phyloP scores from a whole-genome alignment of 2,113 vertebrate genomes.

The Antechinus stuartii region DNA sequence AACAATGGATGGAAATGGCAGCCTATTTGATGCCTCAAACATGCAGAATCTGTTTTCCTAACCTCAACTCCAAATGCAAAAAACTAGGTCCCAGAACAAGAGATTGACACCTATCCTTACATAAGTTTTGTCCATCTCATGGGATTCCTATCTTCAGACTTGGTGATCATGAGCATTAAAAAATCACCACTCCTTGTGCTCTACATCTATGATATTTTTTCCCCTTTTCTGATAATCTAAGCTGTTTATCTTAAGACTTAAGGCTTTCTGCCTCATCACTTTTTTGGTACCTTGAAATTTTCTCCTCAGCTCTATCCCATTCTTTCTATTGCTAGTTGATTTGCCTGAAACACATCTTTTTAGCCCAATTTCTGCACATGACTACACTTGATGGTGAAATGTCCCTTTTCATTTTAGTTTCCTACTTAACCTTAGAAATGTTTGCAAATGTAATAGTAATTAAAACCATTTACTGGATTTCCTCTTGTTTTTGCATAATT shows the following conservation, averaged over 20 bases:
- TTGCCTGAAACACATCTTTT: not conserved
- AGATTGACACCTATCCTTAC: not conserved
- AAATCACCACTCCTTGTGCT: not conserved
- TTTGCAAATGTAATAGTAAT: too few species aligned
- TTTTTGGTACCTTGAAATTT: not conserved
- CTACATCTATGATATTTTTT: not conserved
- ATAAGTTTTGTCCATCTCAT: not conserved
- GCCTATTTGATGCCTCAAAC: not conserved
- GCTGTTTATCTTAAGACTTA: not conserved
- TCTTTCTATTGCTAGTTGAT: not conserved
- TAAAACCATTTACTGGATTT: not conserved
- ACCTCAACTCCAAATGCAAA: not conserved
- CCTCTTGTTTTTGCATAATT: not conserved
- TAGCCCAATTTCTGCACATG: not conserved
- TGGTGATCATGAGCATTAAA: not conserved
- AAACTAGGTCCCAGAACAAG: not conserved
- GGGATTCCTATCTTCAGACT: not conserved
- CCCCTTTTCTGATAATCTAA: not conserved
- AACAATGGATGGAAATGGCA: not conserved
- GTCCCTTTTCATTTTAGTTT: not conserved
- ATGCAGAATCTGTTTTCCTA: not conserved
- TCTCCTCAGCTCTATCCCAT: not conserved
- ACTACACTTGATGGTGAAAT: not conserved
- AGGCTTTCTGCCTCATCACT: not conserved
- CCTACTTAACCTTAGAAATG: not conserved